Conservation (phyloP, 1,140 invertebrate genomes). For the Achroia grisella region DNA sequence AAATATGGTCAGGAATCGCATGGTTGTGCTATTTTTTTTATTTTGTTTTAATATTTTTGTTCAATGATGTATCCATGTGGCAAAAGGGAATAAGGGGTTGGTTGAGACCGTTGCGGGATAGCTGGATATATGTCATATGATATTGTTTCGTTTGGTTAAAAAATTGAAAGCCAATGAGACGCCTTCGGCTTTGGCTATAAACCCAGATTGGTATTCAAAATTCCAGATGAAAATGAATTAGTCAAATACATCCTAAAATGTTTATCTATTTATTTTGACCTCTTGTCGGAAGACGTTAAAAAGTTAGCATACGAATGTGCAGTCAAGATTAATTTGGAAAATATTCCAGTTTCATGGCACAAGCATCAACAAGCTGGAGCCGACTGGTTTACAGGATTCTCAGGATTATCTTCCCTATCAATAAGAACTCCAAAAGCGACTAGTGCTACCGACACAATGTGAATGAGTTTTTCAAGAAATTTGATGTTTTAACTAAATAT, state of each 20-base stretch:
- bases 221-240: constrained; percentile 8
- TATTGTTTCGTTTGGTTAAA: constrained; percentile 14
- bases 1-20: constrained; percentile 7
- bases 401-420: constrained; percentile 18
- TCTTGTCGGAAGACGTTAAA: constrained; percentile 15
- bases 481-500: constrained; percentile 13
- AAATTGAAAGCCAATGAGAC: constrained; percentile 9
- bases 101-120: constrained; percentile 15
- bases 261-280: constrained; percentile 17
- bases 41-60: constrained; percentile 2
- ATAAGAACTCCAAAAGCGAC: constrained; percentile 20
- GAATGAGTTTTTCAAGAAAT: constrained; percentile 16
- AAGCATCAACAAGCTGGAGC: constrained; percentile 15
- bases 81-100: constrained; percentile 14
- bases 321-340: constrained; percentile 5
- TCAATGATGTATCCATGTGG: constrained; percentile 8
- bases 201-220: constrained; percentile 11
- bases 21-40: background rate
- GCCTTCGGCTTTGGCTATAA: constrained; percentile 14
- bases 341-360: constrained; percentile 16
- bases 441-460: constrained; percentile 19
- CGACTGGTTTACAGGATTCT: constrained; percentile 20
- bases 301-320: constrained; percentile 18
- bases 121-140: constrained; percentile 17
- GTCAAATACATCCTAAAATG: constrained; percentile 14